Evolutionary conservation across 2,888 invertebrate genomes (phyloP).

Genomic region (Melanchra persicariae): DNA sequence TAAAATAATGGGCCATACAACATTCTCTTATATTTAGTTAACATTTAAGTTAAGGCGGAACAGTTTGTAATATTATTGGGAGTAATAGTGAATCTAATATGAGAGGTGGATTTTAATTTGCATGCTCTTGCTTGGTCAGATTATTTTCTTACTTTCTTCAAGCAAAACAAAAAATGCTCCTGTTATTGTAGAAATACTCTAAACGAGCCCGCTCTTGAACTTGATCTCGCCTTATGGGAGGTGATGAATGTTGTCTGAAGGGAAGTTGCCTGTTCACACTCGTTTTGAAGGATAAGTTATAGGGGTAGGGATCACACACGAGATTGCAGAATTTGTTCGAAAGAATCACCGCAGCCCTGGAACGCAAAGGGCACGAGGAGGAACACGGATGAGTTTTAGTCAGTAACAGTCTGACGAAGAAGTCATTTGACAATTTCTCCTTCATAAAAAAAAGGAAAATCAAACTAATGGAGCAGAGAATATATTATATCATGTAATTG

Average conservation of each 20-base stretch:
- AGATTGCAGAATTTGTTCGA: too few relatives aligned
- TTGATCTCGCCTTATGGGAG: not conserved
- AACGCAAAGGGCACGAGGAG: too few relatives aligned
- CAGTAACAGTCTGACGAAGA: too few relatives aligned
- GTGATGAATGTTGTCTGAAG: not conserved
- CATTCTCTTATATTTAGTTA: conserved; percentile 37
- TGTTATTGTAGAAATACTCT: not conserved
- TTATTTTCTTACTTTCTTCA: not conserved
- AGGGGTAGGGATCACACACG: too few relatives aligned
- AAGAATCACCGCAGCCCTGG: too few relatives aligned
- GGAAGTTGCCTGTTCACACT: not conserved
- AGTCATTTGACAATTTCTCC: too few relatives aligned
- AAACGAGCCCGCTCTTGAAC: too few relatives aligned
- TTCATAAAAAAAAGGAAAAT: too few relatives aligned
- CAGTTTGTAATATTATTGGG: not conserved
- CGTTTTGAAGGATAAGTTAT: too few relatives aligned
- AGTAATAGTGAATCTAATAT: not conserved
- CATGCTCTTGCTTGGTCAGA: not conserved
- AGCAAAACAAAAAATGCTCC: not conserved
- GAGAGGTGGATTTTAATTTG: not conserved
- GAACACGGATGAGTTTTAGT: too few relatives aligned
- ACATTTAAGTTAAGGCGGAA: conserved; percentile 31
- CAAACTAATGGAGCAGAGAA: too few relatives aligned
- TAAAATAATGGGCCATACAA: conserved; percentile 5
- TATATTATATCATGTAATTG: too few relatives aligned